Evolutionary conservation across 2,888 invertebrate genomes (phyloP), one percentile per base, ranked within the genome.

Genomic region (Syrphus vitripennis): DNA sequence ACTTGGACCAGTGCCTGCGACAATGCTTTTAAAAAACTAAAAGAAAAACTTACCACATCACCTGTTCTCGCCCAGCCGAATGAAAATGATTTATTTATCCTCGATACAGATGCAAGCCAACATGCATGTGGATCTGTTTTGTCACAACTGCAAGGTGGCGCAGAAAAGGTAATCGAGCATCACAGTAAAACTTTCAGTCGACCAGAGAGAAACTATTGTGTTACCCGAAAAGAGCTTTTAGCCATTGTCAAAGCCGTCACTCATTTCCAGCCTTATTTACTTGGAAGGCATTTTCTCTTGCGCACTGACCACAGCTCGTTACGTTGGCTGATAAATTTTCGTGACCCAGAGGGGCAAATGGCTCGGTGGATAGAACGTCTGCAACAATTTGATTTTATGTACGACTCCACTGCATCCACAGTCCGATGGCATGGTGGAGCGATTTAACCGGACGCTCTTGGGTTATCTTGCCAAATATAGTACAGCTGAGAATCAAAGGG

Each of bases 331-430:
- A 37, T 59, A n/a, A 37, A 37, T 19, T 59, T 21, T 37, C 21
- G 21, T 6, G 59, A 59, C n/a, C 59, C 59, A 37, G 37, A 59
- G 7, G 59, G 59, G 1, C 37, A 59, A 9, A 37, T 37, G 7
- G 37, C 37, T 10, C 37, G 37, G 37, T 37, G 37, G 37, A 10
- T 37, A 12, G 37, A 37, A 29, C n/a, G n/a, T n/a, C n/a, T n/a
- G n/a, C n/a, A n/a, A n/a, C n/a, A n/a, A n/a, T n/a, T n/a, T n/a
- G n/a, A n/a, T n/a, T n/a, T n/a, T n/a, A 6, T 34, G 87, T 1
- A 89, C 89, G 5, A 90, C 89, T 1, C 77, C 90, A 1, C 50
- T 89, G 9, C 88, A 89, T 71, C 88, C 90, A 4, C 89, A 45
- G 21, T 21, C 45, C 10, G 45, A 45, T 21, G 45, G 45, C 9